Evolutionary conservation across 2,888 invertebrate species (phyloP), one percentile per base, ranked within the genome.

Genomic region (Hipparchia sbordonii): DNA sequence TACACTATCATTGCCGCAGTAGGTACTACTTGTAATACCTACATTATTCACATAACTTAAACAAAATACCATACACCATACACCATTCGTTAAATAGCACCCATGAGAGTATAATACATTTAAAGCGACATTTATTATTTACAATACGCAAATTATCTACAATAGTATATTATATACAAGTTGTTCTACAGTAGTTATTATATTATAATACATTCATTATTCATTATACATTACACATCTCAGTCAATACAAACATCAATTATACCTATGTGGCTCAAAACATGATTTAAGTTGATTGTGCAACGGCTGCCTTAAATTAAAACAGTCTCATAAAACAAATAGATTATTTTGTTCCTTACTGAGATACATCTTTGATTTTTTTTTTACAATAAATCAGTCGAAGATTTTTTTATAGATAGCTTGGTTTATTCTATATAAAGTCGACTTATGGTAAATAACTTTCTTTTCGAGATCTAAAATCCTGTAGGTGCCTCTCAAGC

Each of bases 41-140:
- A 67, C 72, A 72, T 23, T 80, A 82, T 81, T 84, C 83, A 70
- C 81, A 80, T 79, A 82, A 81, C 82, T 82, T 84, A 79, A 81
- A 81, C 80, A 85, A 82, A 87, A 86, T 81, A 92, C 92, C 92
- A 80, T 87, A 87, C 89, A 92, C 91, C 92, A 85, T 23, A 23
- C 23, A 23, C 23, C 23, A 23, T 23, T 87, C 85, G 79, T 88
- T 89, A 90, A 90, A 91, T 93, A 93, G 93, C 93, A 93, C 93
- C 93, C 92, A 89, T 92, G 85, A 88, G 84, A 89, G 89, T 90
- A 90, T 87, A 85, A 85, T 89, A 92, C 89, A 89, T 82, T 87
- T 88, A 92, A 91, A 91, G 92, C 92, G 80, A 87, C 80, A 85
- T 82, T 80, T 81, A 80, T 80, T 82, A 83, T 82, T 78, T 83